Percentiles rank a stretch among this genome's conserved stretches.
These are phyloP conservation scores for Drosophila subpulchrella DNA, from an alignment of 1,140 invertebrate genomes.

Conservation along the genomic window DNA sequence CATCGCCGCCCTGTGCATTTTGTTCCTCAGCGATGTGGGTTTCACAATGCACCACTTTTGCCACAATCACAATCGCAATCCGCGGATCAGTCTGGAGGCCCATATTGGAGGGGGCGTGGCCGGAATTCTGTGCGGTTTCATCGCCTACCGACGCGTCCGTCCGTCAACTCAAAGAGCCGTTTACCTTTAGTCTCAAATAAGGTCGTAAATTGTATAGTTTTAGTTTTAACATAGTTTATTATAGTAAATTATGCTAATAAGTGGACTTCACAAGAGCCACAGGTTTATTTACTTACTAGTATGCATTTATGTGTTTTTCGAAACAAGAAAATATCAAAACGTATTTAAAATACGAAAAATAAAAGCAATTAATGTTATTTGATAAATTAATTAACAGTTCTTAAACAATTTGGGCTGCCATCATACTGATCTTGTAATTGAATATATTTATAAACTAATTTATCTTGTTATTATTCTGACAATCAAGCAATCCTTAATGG, in stretches of 20 bases:
- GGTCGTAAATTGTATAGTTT: neutral
- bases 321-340: too few species aligned
- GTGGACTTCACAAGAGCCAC: too few species aligned
- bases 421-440: neutral
- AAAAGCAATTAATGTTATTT: neutral
- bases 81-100: conserved; percentile 91
- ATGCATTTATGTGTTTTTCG: too few species aligned
- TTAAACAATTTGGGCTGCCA: neutral
- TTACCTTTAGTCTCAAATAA: conserved; percentile 22
- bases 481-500: neutral
- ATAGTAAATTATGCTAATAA: too few species aligned
- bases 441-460: neutral
- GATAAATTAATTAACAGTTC: neutral
- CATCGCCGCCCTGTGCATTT: conserved; percentile 86
- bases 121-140: conserved; percentile 92
- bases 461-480: conserved; percentile 10
- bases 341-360: neutral
- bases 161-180: conserved; percentile 2
- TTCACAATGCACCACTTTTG: conserved; percentile 79
- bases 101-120: conserved; percentile 91
- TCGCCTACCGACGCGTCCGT: conserved; percentile 86
- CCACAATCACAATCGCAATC: conserved; percentile 85
- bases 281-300: too few species aligned
- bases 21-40: conserved; percentile 87
- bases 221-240: neutral